These are phyloP conservation scores for Calypte anna DNA, from an alignment of 2,113 vertebrate species.

Conservation along the genomic window DNA sequence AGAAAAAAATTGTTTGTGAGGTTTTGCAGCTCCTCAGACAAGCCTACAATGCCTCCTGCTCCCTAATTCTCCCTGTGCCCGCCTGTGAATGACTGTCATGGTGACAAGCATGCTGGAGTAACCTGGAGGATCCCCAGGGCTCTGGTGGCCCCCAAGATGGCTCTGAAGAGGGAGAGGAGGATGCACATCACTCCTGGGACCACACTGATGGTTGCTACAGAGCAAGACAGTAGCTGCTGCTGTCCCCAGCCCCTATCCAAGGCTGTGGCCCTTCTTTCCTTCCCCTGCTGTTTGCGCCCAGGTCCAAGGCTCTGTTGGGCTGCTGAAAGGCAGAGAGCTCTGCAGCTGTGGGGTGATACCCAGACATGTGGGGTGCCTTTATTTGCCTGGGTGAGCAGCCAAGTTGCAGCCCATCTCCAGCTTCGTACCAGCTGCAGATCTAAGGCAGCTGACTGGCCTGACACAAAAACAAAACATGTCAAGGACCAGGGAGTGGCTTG, in stretches of 20 bases:
- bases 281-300: background rate
- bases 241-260: background rate
- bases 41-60: fast-evolving
- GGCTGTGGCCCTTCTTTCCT: background rate
- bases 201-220: background rate
- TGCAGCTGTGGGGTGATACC: background rate
- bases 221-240: background rate
- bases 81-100: background rate
- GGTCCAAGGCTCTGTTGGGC: background rate
- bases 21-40: background rate
- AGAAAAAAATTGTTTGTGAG: background rate
- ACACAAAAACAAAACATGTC: background rate
- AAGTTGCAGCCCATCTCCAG: slow-evolving; percentile 49
- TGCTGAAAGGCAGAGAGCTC: background rate
- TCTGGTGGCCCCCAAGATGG: background rate
- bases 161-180: background rate
- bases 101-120: background rate
- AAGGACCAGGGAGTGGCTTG: slow-evolving; percentile 56
- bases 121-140: background rate
- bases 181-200: fast-evolving
- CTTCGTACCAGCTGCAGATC: slow-evolving; percentile 45
- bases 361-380: slow-evolving; percentile 3
- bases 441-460: slow-evolving; percentile 35
- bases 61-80: background rate
- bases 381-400: slow-evolving; percentile 44